Evolutionary conservation across 2,113 vertebrate genomes (phyloP).

Genomic region (Crocuta crocuta): DNA sequence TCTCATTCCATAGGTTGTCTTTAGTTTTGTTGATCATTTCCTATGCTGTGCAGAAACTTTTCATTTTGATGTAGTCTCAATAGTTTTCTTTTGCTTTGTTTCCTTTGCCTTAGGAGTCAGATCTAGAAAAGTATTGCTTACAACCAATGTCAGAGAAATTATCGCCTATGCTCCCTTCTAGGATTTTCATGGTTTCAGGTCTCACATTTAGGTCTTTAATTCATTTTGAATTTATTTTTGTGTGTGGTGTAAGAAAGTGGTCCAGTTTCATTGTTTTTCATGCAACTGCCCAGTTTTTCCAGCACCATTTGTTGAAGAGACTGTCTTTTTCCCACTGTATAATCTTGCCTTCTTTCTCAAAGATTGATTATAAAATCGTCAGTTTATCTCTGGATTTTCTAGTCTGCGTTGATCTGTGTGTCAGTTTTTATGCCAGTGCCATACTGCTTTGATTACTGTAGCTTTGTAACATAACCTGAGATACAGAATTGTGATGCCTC

Average conservation of each 20-base stretch:
- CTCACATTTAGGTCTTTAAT: neutral
- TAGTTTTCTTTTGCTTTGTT: neutral
- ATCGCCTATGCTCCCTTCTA: neutral
- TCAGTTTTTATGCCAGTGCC: neutral
- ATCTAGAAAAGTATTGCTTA: neutral
- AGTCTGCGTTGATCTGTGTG: neutral
- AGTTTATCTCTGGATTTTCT: neutral
- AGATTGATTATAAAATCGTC: neutral
- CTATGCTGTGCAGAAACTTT: neutral
- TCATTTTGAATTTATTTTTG: neutral
- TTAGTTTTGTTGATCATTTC: neutral
- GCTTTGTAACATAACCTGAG: neutral
- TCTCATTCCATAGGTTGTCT: neutral
- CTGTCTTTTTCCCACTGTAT: neutral
- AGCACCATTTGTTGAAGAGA: neutral
- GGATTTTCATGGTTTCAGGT: neutral
- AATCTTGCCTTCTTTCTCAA: neutral
- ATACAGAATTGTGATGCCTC: neutral
- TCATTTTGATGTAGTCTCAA: neutral
- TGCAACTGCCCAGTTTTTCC: neutral
- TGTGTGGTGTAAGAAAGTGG: neutral
- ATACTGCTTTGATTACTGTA: too few species aligned
- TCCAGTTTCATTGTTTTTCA: neutral
- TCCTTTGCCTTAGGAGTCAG: neutral
- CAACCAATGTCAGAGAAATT: neutral